phyloP scores from a whole-genome alignment of 2,888 invertebrate genomes.

The Melanotus villosus region DNA sequence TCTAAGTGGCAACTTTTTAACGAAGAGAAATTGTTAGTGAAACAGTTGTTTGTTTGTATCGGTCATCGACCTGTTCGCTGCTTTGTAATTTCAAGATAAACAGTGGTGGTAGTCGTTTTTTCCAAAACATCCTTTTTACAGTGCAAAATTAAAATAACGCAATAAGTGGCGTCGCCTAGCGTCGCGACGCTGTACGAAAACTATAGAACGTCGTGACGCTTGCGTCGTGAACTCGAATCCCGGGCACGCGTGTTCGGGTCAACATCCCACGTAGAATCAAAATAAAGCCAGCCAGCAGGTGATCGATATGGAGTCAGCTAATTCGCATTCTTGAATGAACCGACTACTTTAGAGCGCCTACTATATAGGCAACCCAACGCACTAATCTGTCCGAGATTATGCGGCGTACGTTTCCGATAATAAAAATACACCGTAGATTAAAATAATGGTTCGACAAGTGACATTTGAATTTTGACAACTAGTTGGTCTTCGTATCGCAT shows the following conservation, averaged over 20 bases:
- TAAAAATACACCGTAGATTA: no score
- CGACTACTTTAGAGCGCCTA: conserved; percentile 37
- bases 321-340: conserved; percentile 35
- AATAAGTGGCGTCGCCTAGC: conserved; percentile 58
- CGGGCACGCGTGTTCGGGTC: conserved; percentile 53
- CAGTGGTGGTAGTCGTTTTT: no score
- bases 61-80: conserved; percentile 10
- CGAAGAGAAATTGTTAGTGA: conserved; percentile 18
- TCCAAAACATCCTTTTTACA: background rate
- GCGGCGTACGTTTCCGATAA: background rate
- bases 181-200: conserved; percentile 51
- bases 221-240: conserved; percentile 53
- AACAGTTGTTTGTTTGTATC: background rate
- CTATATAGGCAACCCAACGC: conserved; percentile 40
- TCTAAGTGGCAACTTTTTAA: conserved; percentile 16
- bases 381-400: conserved; percentile 7
- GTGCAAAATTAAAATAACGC: background rate
- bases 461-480: no score
- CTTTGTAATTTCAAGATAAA: no score
- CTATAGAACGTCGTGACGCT: conserved; percentile 41
- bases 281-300: conserved; percentile 41
- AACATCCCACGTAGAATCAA: conserved; percentile 55
- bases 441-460: no score
- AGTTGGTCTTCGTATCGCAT: no score
- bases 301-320: conserved; percentile 36